A percentile compares a stretch with the other conserved stretches of the same genome.
These are phyloP conservation scores for Cylindroiulus punctatus DNA, from an alignment of 2,888 invertebrate genomes.

Conservation along the genomic window DNA sequence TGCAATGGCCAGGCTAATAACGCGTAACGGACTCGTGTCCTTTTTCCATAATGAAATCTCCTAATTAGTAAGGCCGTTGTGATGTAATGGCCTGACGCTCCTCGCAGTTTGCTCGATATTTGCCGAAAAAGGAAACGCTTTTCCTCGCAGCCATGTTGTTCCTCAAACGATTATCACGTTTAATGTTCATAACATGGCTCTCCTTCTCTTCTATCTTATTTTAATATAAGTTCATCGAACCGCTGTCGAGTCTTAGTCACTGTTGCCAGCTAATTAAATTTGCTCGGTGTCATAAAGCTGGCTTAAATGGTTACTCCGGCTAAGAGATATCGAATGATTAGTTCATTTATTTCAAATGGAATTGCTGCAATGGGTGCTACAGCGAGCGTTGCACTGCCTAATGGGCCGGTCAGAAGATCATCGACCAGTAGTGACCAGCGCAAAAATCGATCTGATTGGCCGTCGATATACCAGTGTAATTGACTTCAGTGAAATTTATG, in stretches of 20 bases:
- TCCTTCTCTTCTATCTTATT: not conserved
- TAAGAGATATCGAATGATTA: conserved; percentile 11
- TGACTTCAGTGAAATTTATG: not conserved
- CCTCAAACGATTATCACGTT: not conserved
- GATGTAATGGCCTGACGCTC: not conserved
- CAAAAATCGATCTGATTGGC: not conserved
- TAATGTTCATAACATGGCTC: not conserved
- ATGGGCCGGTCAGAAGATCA: conserved; percentile 2
- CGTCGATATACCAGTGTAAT: not conserved
- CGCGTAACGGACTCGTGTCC: conserved; percentile 3
- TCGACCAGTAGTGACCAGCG: not conserved
- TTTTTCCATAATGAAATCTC: conserved; percentile 10
- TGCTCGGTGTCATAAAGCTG: not conserved
- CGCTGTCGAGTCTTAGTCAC: conserved; percentile 11
- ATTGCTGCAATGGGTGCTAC: not conserved
- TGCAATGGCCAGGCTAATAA: not conserved
- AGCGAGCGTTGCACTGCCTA: conserved; percentile 11
- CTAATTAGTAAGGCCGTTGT: not conserved
- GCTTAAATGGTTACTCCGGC: not conserved
- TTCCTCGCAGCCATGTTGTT: not conserved
- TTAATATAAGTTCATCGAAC: conserved; percentile 11
- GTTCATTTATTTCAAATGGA: conserved; percentile 18
- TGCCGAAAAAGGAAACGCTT: not conserved
- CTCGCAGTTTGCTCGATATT: not conserved
- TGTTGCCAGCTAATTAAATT: conserved; percentile 18